A percentile compares a stretch with the other conserved stretches of the same genome.
Evolutionary conservation across 2,797 vertebrate species (phyloP).

Genomic region (Falco cherrug): DNA sequence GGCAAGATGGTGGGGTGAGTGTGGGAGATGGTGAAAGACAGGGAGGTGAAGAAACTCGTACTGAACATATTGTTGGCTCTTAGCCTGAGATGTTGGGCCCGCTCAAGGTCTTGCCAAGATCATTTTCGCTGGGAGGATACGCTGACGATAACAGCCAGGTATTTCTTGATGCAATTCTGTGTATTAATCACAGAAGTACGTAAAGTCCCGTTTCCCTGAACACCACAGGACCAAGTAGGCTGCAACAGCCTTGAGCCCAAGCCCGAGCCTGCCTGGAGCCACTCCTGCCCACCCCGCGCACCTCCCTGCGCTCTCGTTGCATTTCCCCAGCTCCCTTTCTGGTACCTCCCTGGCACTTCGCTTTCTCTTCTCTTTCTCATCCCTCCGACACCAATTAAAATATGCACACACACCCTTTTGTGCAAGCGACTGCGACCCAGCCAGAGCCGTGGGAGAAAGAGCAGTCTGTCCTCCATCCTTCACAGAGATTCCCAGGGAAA

Average conservation of each 20-base stretch:
- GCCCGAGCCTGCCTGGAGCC: not conserved
- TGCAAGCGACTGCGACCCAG: not conserved
- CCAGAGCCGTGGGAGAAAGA: not conserved
- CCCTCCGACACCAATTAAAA: not conserved
- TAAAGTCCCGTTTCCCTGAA: not conserved
- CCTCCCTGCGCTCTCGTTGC: rapidly evolving
- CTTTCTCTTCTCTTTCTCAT: not conserved
- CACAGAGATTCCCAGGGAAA: not conserved
- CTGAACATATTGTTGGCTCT: not conserved
- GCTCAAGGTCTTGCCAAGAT: not conserved
- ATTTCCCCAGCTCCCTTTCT: not conserved
- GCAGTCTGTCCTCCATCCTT: not conserved
- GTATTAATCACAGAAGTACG: not conserved
- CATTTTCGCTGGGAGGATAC: not conserved
- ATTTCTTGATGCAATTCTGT: slow-evolving; percentile 25
- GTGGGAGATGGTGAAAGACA: slow-evolving; percentile 6
- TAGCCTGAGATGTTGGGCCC: not conserved
- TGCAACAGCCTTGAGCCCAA: not conserved
- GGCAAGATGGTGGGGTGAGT: not conserved
- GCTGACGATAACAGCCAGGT: slow-evolving; percentile 30
- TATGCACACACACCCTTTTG: rapidly evolving
- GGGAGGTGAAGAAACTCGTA: slow-evolving; percentile 34
- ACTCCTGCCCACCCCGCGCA: not conserved
- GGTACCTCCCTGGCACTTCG: not conserved
- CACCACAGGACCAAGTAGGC: not conserved